Evolutionary conservation across 2,797 vertebrate genomes (phyloP).

Genomic region (Acanthurus leucopareius): DNA sequence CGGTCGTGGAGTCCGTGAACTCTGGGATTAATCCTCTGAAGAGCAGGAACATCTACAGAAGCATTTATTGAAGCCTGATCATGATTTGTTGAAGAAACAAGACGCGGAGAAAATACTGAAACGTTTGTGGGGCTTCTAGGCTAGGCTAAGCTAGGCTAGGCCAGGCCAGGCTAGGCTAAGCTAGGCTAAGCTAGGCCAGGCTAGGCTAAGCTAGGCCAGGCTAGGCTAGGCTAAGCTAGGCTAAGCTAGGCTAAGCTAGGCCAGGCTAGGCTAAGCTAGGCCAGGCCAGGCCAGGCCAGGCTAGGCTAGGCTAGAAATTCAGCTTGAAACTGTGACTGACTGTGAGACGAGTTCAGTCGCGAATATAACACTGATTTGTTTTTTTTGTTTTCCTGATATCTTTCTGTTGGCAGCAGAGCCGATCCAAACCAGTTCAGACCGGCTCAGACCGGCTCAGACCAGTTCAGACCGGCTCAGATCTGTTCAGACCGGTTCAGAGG

Average conservation of each 20-base stretch:
- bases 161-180: accelerated
- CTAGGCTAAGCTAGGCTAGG: too few relatives aligned
- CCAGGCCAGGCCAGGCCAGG: neutral
- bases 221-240: neutral
- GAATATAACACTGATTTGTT: neutral
- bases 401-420: neutral
- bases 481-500: too few relatives aligned
- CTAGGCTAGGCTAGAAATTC: neutral
- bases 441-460: neutral
- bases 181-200: neutral
- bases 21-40: neutral
- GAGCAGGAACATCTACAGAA: neutral
- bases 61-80: neutral
- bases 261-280: neutral
- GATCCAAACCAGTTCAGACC: neutral
- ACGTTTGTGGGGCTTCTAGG: too few relatives aligned
- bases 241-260: too few relatives aligned
- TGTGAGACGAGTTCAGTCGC: neutral
- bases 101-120: too few relatives aligned
- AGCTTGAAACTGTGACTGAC: too few relatives aligned
- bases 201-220: slow-evolving; percentile 1
- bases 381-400: neutral
- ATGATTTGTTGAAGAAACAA: too few relatives aligned
- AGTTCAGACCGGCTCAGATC: neutral
- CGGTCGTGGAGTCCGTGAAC: too few relatives aligned